Evolutionary conservation across 2,113 vertebrate genomes (phyloP).

Genomic region (Hystrix cristata): DNA sequence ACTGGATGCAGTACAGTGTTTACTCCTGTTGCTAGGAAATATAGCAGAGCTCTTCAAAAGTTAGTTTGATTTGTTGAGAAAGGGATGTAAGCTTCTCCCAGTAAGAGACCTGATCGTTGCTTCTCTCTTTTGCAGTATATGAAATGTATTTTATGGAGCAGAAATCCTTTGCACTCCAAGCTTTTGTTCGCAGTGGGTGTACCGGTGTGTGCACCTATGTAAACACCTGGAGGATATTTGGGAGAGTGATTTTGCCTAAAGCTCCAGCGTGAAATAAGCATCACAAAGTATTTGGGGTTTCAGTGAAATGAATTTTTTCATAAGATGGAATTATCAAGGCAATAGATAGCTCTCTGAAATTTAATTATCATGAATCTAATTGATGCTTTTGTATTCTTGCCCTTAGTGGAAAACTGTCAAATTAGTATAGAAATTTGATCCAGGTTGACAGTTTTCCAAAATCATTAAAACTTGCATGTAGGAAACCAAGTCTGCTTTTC

Average conservation of each 20-base stretch:
- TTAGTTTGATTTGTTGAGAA: constrained; percentile 75
- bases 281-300: constrained; percentile 32
- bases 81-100: constrained; percentile 51
- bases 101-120: constrained; percentile 48
- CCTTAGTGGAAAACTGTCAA: constrained; percentile 61
- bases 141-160: constrained; percentile 29
- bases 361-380: constrained; percentile 20
- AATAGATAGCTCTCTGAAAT: constrained; percentile 60
- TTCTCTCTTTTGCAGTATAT: constrained; percentile 41
- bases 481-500: constrained; percentile 61
- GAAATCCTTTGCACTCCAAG: background rate
- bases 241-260: background rate
- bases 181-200: background rate
- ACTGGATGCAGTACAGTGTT: constrained; percentile 78
- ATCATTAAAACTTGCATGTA: constrained; percentile 63
- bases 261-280: constrained; percentile 30
- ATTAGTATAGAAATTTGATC: constrained; percentile 67
- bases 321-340: constrained; percentile 65
- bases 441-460: constrained; percentile 74
- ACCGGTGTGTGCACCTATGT: background rate
- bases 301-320: background rate
- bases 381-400: constrained; percentile 44
- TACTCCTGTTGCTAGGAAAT: constrained; percentile 85
- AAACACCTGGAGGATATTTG: background rate
- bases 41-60: constrained; percentile 50